A percentile compares a stretch with the other conserved stretches of the same genome.
Evolutionary conservation across 2,888 invertebrate genomes (phyloP).

Genomic region (Syrphus vitripennis): DNA sequence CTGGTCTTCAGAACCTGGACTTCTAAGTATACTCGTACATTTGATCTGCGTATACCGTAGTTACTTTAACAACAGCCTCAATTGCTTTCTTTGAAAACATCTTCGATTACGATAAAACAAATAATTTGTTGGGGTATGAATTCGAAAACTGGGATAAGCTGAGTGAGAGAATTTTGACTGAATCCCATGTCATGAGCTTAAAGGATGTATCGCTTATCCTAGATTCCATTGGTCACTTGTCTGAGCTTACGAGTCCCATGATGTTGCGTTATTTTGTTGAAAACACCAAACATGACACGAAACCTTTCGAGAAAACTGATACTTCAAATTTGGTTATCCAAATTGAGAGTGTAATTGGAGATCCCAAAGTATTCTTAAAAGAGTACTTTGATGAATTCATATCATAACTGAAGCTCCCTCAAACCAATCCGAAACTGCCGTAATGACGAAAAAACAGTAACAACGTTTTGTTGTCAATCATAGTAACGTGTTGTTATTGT

Average conservation of each 20-base stretch:
- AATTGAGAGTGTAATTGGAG: not conserved
- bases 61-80: not conserved
- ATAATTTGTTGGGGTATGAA: slow-evolving; percentile 8
- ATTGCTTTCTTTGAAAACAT: not conserved
- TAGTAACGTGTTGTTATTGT: too few species aligned
- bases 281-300: not conserved
- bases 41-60: slow-evolving; percentile 1
- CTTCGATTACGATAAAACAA: not conserved
- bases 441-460: too few species aligned
- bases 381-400: too few species aligned
- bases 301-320: slow-evolving; percentile 10
- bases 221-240: slow-evolving; percentile 15
- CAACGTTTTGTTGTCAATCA: too few species aligned
- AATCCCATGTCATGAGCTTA: not conserved
- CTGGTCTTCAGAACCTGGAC: too few species aligned
- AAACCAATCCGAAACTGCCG: too few species aligned
- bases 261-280: slow-evolving; percentile 27
- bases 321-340: slow-evolving; percentile 16
- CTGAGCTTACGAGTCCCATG: slow-evolving; percentile 14
- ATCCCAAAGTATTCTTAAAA: not conserved
- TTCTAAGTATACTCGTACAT: too few species aligned
- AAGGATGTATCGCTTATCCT: slow-evolving; percentile 26
- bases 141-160: slow-evolving; percentile 28
- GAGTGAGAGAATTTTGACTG: slow-evolving; percentile 24
- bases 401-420: too few species aligned